A percentile compares a stretch with the other conserved stretches of the same genome.
Evolutionary conservation across 2,888 invertebrate genomes (phyloP).

Genomic region (Netelia melanura): DNA sequence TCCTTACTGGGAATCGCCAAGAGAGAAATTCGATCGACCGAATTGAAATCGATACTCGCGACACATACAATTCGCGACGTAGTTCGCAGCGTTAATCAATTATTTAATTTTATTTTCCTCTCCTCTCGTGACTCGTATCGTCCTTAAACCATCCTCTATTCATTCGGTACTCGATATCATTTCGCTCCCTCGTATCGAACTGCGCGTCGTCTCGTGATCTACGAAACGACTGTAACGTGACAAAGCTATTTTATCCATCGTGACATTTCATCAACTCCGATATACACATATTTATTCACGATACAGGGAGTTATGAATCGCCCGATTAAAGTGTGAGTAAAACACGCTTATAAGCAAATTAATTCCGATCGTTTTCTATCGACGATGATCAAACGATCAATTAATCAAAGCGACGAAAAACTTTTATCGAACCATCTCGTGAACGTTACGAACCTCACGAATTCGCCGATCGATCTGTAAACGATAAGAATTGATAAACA

Average conservation of each 20-base stretch:
- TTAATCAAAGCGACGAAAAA: neutral
- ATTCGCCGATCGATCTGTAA: neutral
- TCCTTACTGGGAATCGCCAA: constrained; percentile 16
- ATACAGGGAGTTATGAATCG: neutral
- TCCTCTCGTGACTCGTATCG: neutral
- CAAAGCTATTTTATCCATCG: constrained; percentile 31
- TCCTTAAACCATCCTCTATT: neutral
- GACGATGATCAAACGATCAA: neutral
- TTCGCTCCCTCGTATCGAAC: constrained; percentile 1
- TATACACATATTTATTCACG: neutral
- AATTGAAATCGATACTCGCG: neutral
- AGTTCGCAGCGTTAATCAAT: constrained; percentile 28
- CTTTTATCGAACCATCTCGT: neutral
- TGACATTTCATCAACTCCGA: constrained; percentile 33
- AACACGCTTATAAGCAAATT: neutral
- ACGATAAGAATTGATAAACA: neutral
- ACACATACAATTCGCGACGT: neutral
- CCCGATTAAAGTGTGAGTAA: neutral
- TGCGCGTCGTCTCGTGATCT: constrained; percentile 51
- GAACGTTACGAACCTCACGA: neutral
- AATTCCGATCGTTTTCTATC: neutral
- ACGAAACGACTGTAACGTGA: constrained; percentile 26
- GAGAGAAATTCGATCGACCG: constrained; percentile 38
- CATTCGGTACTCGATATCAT: constrained; percentile 18
- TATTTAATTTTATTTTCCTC: neutral